Evolutionary conservation across 1,140 invertebrate genomes (phyloP).

Genomic region (Lucilia cuprina): DNA sequence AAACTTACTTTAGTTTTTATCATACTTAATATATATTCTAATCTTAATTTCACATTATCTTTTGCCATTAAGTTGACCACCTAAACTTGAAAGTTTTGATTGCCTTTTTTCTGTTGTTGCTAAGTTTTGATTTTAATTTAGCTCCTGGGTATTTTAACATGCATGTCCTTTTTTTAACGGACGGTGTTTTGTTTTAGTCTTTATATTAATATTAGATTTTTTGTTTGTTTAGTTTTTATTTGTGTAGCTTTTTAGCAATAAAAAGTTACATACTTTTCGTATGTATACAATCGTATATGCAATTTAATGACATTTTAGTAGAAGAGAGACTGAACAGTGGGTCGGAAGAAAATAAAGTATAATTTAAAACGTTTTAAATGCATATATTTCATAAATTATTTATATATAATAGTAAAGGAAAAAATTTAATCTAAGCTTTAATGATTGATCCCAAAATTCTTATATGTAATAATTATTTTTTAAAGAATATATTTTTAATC

Average conservation of each 20-base stretch:
- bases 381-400: no score
- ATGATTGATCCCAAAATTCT: no score
- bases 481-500: no score
- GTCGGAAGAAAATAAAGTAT: no score
- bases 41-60: not conserved
- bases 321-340: not conserved
- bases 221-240: conserved; percentile 13
- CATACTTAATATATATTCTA: not conserved
- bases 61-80: not conserved
- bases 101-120: no score
- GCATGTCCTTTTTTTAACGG: not conserved
- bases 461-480: no score
- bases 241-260: conserved; percentile 16
- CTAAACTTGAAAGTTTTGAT: not conserved
- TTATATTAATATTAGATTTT: not conserved
- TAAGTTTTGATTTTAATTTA: not conserved
- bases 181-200: not conserved
- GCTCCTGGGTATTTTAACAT: not conserved
- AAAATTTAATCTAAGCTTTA: no score
- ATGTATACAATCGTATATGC: not conserved
- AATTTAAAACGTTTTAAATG: no score
- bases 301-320: conserved; percentile 19
- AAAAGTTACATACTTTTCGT: not conserved
- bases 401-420: no score
- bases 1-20: not conserved